phyloP scores from a whole-genome alignment of 2,797 vertebrate species.

The Chelonia mydas region DNA sequence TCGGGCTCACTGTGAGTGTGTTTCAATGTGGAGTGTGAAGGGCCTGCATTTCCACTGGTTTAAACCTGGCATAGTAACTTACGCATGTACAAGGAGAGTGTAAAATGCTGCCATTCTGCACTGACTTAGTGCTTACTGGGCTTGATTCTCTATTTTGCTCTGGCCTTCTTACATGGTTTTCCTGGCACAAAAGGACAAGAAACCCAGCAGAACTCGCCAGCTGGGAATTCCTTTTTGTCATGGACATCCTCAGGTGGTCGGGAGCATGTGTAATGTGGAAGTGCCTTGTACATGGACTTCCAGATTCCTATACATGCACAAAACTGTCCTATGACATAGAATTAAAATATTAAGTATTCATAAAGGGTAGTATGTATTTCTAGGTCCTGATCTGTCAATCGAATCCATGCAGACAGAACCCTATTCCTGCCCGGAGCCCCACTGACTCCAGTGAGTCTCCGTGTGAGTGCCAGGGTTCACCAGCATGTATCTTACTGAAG shows the following conservation, averaged over 20 bases:
- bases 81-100: neutral
- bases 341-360: neutral
- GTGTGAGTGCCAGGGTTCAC: neutral
- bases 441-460: neutral
- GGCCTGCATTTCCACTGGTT: neutral
- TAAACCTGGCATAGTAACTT: neutral
- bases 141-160: neutral
- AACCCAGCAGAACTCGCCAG: neutral
- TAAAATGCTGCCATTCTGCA: neutral
- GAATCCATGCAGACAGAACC: neutral
- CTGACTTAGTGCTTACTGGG: neutral
- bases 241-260: neutral
- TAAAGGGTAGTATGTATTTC: neutral
- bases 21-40: neutral
- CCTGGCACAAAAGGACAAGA: neutral
- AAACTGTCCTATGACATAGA: neutral
- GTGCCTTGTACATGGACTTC: neutral
- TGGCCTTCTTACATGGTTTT: neutral
- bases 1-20: neutral
- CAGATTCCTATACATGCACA: neutral
- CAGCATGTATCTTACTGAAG: neutral
- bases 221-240: neutral
- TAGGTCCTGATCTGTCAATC: neutral
- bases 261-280: neutral
- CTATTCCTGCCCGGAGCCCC: neutral